These are phyloP conservation scores for Maniola hyperantus DNA, from an alignment of 2,888 invertebrate species.

Conservation along the genomic window DNA sequence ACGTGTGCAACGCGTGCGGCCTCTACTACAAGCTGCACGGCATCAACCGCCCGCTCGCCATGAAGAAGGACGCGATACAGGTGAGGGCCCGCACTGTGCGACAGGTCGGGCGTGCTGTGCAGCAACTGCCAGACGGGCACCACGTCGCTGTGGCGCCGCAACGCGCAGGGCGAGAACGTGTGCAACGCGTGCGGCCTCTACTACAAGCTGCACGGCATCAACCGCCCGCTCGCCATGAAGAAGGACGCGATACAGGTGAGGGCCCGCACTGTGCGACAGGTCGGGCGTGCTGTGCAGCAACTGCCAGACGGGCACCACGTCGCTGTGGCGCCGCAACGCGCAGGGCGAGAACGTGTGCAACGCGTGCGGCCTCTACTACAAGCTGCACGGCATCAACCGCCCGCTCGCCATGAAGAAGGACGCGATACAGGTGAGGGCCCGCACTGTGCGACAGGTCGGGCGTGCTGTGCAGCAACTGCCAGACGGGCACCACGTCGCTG, in stretches of 20 bases:
- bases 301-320: slow-evolving; percentile 95
- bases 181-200: slow-evolving; percentile 99
- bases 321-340: slow-evolving; percentile 87
- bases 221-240: slow-evolving; percentile 94
- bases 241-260: slow-evolving; percentile 78
- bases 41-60: slow-evolving; percentile 93
- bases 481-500: slow-evolving; percentile 94
- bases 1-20: slow-evolving; percentile 99
- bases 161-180: slow-evolving; percentile 95
- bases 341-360: slow-evolving; percentile 99
- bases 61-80: slow-evolving; percentile 85
- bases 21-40: slow-evolving; percentile 97
- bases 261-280: slow-evolving; percentile 63
- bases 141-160: slow-evolving; percentile 91
- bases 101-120: slow-evolving; percentile 90
- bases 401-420: slow-evolving; percentile 92
- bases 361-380: slow-evolving; percentile 98
- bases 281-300: slow-evolving; percentile 93
- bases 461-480: slow-evolving; percentile 94
- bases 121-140: slow-evolving; percentile 94
- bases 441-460: slow-evolving; percentile 85
- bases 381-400: slow-evolving; percentile 94
- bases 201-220: slow-evolving; percentile 95
- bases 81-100: slow-evolving; percentile 45
- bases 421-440: slow-evolving; percentile 69